Percentiles rank a stretch among this genome's conserved stretches.
Conservation (phyloP, 2,888 invertebrate genomes). For the Uropetala carovei region DNA sequence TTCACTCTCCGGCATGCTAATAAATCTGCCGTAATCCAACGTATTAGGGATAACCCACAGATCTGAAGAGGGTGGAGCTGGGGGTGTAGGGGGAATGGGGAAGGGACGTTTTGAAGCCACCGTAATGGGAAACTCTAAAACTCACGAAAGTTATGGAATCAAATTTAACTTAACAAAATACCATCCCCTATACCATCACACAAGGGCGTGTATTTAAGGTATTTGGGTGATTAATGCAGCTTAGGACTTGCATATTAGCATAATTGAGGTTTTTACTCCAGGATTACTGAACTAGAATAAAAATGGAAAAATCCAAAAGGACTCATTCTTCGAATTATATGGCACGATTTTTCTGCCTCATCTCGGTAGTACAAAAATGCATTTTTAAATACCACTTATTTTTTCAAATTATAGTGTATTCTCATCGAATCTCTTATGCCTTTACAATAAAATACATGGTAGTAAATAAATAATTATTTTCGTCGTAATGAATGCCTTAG, state of each 20-base stretch:
- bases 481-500: too few species aligned
- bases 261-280: conserved; percentile 1
- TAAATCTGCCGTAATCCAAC: conserved; percentile 38
- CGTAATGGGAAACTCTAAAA: conserved; percentile 48
- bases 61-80: not conserved
- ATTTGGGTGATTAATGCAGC: conserved; percentile 24
- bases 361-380: too few species aligned
- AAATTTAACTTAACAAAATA: conserved; percentile 59
- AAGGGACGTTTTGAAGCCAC: not conserved
- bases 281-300: too few species aligned
- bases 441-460: too few species aligned
- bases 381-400: too few species aligned
- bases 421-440: too few species aligned
- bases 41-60: conserved; percentile 45
- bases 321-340: too few species aligned
- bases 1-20: conserved; percentile 50
- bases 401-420: too few species aligned
- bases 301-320: too few species aligned
- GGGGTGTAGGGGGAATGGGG: not conserved
- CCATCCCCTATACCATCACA: not conserved
- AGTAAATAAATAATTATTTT: too few species aligned
- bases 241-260: conserved; percentile 13
- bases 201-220: not conserved
- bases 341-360: too few species aligned
- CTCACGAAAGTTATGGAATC: conserved; percentile 38